Evolutionary conservation across 1,140 invertebrate genomes (phyloP).

Genomic region (Pseudomyrmex dendroicus): DNA sequence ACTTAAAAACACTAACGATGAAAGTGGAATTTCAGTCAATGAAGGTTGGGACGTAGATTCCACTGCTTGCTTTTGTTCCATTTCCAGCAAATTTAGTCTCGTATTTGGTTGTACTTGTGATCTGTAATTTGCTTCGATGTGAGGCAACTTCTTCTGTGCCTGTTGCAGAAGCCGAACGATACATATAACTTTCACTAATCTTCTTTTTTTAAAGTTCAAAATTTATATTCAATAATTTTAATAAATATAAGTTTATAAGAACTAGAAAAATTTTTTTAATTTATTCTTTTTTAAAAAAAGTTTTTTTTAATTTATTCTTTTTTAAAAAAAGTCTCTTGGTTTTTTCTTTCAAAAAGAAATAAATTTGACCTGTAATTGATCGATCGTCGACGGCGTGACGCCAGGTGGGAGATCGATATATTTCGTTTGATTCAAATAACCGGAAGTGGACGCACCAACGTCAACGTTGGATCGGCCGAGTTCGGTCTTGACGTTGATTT

Average conservation of each 20-base stretch:
- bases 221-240: too few species aligned
- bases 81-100: constrained; percentile 64
- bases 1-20: constrained; percentile 74
- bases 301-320: too few species aligned
- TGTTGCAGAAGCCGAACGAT: constrained; percentile 30
- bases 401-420: constrained; percentile 73
- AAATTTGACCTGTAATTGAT: constrained; percentile 74
- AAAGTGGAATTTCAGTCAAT: constrained; percentile 78
- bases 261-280: background rate
- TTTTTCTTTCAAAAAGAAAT: background rate
- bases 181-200: background rate
- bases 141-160: constrained; percentile 68
- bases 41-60: constrained; percentile 57
- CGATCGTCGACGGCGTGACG: constrained; percentile 74
- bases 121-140: constrained; percentile 69
- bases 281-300: too few species aligned
- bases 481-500: constrained; percentile 87
- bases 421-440: constrained; percentile 55
- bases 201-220: background rate
- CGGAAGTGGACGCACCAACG: constrained; percentile 54
- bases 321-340: too few species aligned
- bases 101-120: constrained; percentile 69
- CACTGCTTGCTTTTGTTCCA: constrained; percentile 70
- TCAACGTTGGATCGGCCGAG: constrained; percentile 72
- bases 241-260: background rate